phyloP scores from a whole-genome alignment of 2,113 vertebrate species.

The Salvelinus fontinalis region DNA sequence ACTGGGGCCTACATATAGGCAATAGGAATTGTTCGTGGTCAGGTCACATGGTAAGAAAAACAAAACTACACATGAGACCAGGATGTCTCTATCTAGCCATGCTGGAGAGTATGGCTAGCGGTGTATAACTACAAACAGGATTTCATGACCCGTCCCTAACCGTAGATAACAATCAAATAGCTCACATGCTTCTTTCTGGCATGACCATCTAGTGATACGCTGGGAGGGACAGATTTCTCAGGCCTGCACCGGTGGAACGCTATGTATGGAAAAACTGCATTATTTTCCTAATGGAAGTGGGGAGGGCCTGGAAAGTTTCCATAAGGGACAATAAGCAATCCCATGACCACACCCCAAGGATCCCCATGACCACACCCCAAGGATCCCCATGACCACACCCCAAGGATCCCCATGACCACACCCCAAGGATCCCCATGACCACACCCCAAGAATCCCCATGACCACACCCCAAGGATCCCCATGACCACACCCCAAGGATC shows the following conservation, averaged over 20 bases:
- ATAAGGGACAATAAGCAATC: slow-evolving; percentile 64
- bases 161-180: not conserved
- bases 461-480: too few relatives aligned
- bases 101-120: not conserved
- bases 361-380: slow-evolving; percentile 45
- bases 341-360: slow-evolving; percentile 27
- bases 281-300: slow-evolving; percentile 49
- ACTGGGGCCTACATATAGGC: too few relatives aligned
- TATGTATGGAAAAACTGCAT: slow-evolving; percentile 44
- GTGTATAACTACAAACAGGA: not conserved
- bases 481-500: too few relatives aligned
- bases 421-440: slow-evolving; percentile 18
- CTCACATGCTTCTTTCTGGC: not conserved
- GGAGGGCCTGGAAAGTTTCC: slow-evolving; percentile 66
- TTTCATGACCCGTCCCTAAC: not conserved
- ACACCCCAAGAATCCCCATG: too few relatives aligned
- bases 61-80: not conserved
- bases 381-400: too few relatives aligned
- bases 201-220: not conserved
- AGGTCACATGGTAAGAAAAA: too few relatives aligned
- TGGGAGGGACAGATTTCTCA: slow-evolving; percentile 1
- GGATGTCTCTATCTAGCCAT: not conserved
- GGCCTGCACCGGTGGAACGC: slow-evolving; percentile 34
- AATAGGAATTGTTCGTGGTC: too few relatives aligned
- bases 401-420: slow-evolving; percentile 48